Percentiles rank a stretch among this genome's conserved stretches.
phyloP scores from a whole-genome alignment of 2,888 invertebrate genomes.

The Hypsopygia costalis region DNA sequence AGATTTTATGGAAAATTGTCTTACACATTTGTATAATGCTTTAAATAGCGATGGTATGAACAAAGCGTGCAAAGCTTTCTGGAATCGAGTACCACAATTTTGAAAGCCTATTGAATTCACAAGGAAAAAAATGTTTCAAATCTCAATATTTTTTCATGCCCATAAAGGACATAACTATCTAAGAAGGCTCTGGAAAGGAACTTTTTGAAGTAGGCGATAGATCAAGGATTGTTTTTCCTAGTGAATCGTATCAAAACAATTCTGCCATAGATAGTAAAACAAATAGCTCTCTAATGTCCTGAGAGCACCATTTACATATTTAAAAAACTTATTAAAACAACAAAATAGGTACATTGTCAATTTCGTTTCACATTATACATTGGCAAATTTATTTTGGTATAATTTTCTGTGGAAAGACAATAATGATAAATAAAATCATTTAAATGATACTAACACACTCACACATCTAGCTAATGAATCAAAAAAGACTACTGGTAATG shows the following conservation, averaged over 20 bases:
- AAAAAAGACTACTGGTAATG: conserved; percentile 60
- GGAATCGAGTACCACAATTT: background rate
- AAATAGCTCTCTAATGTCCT: no score
- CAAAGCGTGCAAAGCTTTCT: background rate
- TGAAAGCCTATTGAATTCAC: conserved; percentile 3
- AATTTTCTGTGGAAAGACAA: conserved; percentile 60
- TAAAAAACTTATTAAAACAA: no score
- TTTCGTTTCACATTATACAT: no score
- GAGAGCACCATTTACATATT: no score
- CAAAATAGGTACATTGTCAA: no score
- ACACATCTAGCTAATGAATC: conserved; percentile 62
- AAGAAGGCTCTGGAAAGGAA: no score
- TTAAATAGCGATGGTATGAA: background rate
- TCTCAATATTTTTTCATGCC: background rate
- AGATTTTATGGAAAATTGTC: background rate
- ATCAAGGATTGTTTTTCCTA: conserved; percentile 13
- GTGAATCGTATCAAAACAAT: conserved; percentile 16
- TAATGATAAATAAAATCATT: conserved; percentile 42
- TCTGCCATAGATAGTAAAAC: conserved; percentile 7
- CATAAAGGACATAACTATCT: background rate
- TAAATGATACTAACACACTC: conserved; percentile 52
- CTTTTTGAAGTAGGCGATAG: background rate
- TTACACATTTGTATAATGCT: background rate
- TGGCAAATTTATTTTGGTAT: conserved; percentile 12
- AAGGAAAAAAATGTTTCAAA: conserved; percentile 6